Base-by-base conservation (phyloP, 2,797 vertebrate genomes). In the Enteromius argenteus region DNA sequence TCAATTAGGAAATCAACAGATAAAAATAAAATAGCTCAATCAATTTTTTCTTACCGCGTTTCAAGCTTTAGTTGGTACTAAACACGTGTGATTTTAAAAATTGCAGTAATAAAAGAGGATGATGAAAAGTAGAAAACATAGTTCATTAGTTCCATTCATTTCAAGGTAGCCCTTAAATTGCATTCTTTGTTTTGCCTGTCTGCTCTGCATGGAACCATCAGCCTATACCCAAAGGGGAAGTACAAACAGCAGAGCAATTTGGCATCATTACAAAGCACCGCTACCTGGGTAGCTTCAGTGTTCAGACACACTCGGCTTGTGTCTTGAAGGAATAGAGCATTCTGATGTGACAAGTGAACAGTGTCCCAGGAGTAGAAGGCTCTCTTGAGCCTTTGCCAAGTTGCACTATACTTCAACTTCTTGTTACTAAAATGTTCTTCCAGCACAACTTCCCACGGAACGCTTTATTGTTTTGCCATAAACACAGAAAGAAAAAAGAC, bases 151-250 rank as follows among this genome's bases (percentile, higher is more conserved):
- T 80, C 79, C 67, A 79, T 79, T 85, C 79, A 81, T 62, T 83
- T 86, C 68, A 86, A 84, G 51, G 72, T 84, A 87, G 68, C 79
- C 46, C 79, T 84, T 87, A 86, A 87, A 87, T 84, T 87, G 79
- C 81, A 60, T 90, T 87, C 85, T 89, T 89, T 83, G 78, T 87
- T 87, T 71, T 81, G 58, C 75, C 72, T 81, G 67, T 88, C 67
- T 81, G 85, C 62, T 39, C 81, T 77, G 78, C 86, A 77, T 83
- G 78, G 79, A 56, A 87, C 39, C 77, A 84, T 85, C 81, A 87
- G 85, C 75, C 71, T 76, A 88, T 83, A 86, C 88, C 90, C 90
- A 90, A 89, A 86, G 92, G 91, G 85, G 73, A 44, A 89, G 88
- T 74, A 83, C 46, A 46, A 87, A 81, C 78, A 88, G 81, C 85